Percentiles rank a stretch among this genome's conserved stretches.
Conservation (phyloP, 2,113 vertebrate genomes). For the Stomatorhinus ivindoensis region DNA sequence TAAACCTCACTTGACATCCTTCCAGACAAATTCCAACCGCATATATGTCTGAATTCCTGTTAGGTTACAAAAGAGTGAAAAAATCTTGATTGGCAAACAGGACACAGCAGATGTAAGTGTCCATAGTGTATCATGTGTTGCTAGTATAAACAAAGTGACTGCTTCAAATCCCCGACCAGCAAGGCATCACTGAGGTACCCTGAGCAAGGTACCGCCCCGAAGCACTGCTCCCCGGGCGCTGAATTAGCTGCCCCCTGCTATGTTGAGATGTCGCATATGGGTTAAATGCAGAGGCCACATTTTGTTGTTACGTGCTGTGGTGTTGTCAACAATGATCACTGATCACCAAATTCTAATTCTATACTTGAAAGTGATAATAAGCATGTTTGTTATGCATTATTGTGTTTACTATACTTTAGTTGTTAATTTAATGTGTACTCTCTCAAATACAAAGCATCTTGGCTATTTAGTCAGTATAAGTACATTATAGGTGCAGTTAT, state of each 20-base stretch:
- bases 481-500: neutral
- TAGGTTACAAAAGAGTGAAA: neutral
- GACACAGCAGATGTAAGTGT: neutral
- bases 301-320: no score
- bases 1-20: neutral
- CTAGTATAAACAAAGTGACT: neutral
- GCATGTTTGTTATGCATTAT: neutral
- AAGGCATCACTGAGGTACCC: no score
- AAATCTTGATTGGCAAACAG: neutral
- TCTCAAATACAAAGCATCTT: neutral
- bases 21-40: neutral
- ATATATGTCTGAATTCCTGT: neutral
- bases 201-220: no score
- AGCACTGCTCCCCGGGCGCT: no score
- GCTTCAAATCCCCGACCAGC: no score
- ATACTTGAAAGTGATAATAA: neutral
- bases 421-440: neutral
- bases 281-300: no score
- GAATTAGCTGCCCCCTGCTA: no score
- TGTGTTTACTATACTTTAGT: neutral
- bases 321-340: no score
- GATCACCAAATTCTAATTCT: neutral
- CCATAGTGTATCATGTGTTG: neutral
- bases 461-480: neutral
- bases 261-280: no score